These are phyloP conservation scores for Sciurus carolinensis DNA, from an alignment of 2,797 vertebrate species.

Conservation along the genomic window DNA sequence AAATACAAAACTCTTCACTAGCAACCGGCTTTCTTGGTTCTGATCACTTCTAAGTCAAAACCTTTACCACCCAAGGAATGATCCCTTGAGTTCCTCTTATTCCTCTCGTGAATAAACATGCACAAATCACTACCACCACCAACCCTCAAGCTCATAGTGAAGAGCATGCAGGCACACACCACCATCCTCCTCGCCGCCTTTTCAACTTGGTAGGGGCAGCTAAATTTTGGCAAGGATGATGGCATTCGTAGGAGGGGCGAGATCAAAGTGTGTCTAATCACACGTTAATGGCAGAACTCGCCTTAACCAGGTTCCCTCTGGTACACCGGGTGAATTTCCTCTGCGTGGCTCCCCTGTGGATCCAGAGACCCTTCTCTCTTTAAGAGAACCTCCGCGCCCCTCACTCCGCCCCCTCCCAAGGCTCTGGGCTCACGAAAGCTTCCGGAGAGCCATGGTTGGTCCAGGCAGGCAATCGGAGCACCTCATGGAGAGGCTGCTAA, in stretches of 20 bases:
- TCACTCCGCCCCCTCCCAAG: constrained; percentile 76
- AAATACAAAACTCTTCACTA: background rate
- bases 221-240: background rate
- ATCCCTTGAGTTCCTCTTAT: background rate
- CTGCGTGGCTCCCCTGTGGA: background rate
- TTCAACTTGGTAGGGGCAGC: constrained; percentile 47
- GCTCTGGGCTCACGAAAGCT: constrained; percentile 78
- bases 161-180: background rate
- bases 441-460: constrained; percentile 79
- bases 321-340: background rate
- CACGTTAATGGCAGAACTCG: background rate
- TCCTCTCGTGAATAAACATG: background rate
- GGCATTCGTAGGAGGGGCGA: background rate
- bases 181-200: background rate
- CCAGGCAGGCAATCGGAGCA: constrained; percentile 77
- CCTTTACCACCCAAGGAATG: background rate
- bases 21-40: background rate
- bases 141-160: background rate
- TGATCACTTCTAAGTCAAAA: background rate
- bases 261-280: constrained; percentile 27
- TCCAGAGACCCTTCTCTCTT: constrained; percentile 58
- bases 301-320: background rate
- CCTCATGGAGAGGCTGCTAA: constrained; percentile 57
- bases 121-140: background rate
- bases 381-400: constrained; percentile 72